Evolutionary conservation across 2,888 invertebrate species (phyloP), one percentile per base, ranked within the genome.

Genomic region (Rhingia rostrata): DNA sequence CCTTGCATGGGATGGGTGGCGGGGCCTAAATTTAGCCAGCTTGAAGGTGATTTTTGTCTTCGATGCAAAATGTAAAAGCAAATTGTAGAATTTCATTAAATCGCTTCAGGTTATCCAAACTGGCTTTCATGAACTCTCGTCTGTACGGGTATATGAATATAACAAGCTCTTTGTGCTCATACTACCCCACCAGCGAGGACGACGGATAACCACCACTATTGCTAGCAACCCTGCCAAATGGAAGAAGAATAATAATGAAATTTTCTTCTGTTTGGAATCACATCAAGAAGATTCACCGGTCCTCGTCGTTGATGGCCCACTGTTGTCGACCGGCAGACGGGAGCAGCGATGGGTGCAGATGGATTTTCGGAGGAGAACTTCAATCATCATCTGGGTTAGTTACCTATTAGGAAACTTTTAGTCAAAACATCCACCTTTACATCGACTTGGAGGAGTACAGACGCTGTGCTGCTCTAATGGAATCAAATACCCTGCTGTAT

Each of bases 181-280:
- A 35, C 45, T 51, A 45, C 66, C 67, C 22, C 22, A 22, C 22
- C 22, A 22, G 22, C 22, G 22, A 22, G 22, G 22, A 22, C 2
- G 22, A 22, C 22, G 53, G 22, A 35, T 60, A 56, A 47, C 53
- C 49, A 54, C 41, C 60, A 67, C 22, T 41, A 54, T 41, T 53
- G 39, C 60, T 30, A 22, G 30, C 49, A 33, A 14, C 70, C 22
- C 22, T 63, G 22, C 58, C 49, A 63, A 58, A 60, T 45, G 64
- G 79, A 58, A 72, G 78, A 79, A 79, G 64, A 79, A 79, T 60
- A 72, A 79, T 79, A 80, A 80, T 73, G 67, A 60, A 74, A 80
- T 80, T 74, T 80, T 61, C 73, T 80, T 73, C 80, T 80, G 73
- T 67, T 80, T 72, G 54, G 67, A 80, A 80, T 80, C 60, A 73